Conservation (phyloP, 2,113 vertebrate genomes). For the Thunnus maccoyii region DNA sequence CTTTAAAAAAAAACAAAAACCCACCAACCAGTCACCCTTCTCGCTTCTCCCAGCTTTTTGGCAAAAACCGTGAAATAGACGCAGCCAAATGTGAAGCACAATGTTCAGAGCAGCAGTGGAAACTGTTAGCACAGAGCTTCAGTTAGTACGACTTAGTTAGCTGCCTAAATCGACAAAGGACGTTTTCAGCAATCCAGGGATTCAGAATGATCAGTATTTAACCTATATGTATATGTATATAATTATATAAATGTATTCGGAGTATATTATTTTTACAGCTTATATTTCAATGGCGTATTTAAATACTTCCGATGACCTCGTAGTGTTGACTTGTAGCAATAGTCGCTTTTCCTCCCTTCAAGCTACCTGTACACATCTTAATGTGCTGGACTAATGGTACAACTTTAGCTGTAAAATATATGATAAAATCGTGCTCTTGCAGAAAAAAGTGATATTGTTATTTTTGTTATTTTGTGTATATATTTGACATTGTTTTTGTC, state of each 20-base stretch:
- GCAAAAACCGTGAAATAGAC: conserved; percentile 56
- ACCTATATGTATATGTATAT: conserved; percentile 81
- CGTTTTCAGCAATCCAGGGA: conserved; percentile 82
- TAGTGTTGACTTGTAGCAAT: conserved; percentile 78
- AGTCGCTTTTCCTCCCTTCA: conserved; percentile 71
- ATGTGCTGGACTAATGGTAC: conserved; percentile 80
- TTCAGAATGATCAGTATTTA: conserved; percentile 87
- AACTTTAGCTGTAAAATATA: conserved; percentile 75
- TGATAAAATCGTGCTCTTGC: conserved; percentile 60
- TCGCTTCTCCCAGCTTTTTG: conserved; percentile 18
- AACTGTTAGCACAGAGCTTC: conserved; percentile 38
- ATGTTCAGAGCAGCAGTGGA: conserved; percentile 47
- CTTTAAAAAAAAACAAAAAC: conserved; percentile 6
- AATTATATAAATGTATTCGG: conserved; percentile 79
- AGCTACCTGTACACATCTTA: conserved; percentile 79
- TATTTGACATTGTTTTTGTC: conserved; percentile 75
- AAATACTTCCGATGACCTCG: conserved; percentile 80
- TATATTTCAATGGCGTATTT: conserved; percentile 81
- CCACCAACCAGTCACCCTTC: conserved; percentile 75
- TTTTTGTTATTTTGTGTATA: conserved; percentile 81
- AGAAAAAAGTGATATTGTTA: conserved; percentile 71
- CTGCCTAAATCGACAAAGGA: conserved; percentile 70
- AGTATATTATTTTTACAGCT: conserved; percentile 82
- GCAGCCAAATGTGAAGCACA: conserved; percentile 73
- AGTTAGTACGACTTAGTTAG: conserved; percentile 53